Base-by-base conservation (phyloP, 2,113 vertebrate species). In the Platycercus adscitus region DNA sequence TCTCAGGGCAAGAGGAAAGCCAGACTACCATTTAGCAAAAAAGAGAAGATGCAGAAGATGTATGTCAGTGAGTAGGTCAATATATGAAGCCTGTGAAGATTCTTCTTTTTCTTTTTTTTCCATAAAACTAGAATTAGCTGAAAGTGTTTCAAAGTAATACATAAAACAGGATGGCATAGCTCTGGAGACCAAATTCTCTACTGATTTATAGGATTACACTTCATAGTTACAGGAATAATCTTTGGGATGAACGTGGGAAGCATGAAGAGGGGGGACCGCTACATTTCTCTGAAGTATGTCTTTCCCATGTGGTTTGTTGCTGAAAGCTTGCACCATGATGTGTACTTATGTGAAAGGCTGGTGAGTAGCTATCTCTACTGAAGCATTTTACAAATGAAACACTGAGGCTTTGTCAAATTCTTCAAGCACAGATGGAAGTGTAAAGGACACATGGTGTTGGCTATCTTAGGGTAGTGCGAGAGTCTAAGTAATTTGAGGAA, bases 61-160 rank as follows among this genome's bases (percentile, higher is more conserved):
- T 4, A 37, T 77, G 5, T 65, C 46, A 79, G 35, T 56, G 14
- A 76, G 18, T 33, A n/a, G 52, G 84, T 75, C 80, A 44, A 69
- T 65, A 89, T 17, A 47, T 72, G 52, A 93, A 94, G 16, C 25
- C 47, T 88, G 50, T 52, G 64, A 72, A 64, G 41, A 43, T 23
- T 65, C 29, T 16, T 78, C 56, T 55, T 68, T 1, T 76, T 21
- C 49, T 33, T 52, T 53, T 93, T 94, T 94, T 95, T 92, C 84
- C 75, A 76, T 95, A 88, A 91, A 89, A 55, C 14, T 82, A 41
- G 79, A 93, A 96, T 95, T 96, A 92, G 63, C 89, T 92, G 84
- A 64, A 85, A 82, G 63, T 13, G 5, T 81, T 72, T 93, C 73
- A 79, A 61, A 47, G 65, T 84, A 79, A 84, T 93, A 44, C 44